Base-by-base conservation (phyloP, 2,888 invertebrate genomes). In the Adelognathus sp. region DNA sequence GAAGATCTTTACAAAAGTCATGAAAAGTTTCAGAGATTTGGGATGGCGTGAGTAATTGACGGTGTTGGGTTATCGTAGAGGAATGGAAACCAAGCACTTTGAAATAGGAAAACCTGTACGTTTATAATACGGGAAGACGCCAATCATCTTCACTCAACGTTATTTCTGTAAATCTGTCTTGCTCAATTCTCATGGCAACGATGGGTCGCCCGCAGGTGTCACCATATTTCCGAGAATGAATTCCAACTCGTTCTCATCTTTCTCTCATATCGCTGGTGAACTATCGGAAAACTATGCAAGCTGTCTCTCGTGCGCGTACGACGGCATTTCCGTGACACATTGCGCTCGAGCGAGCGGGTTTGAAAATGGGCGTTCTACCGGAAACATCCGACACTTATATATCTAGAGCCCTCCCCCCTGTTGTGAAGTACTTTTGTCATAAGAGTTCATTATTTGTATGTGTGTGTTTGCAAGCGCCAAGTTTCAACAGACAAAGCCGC, bases 281-380 rank as follows among this genome's bases (percentile, higher is more conserved):
- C 58, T 76, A 76, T 76, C 36, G 76, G 66, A 76, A 72, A 76
- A 60, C 71, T 71, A 60, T 66, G 66, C 52, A 44, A 60, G 66
- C 58, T 60, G 41, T 66, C 52, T 66, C 44, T 54, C 41, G 18
- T 31, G 69, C 52, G 33, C 52, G 33, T 54, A 16, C 52, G 11
- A 33, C 63, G 50, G 64, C 66, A 76, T 64, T 63, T 66, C 52
- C 16, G 52, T 66, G 71, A 72, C 66, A 36, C 60, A 71, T 76
- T n/a, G n/a, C 66, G 71, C 27, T 31, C 18, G 18, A 21, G 18
- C 46, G 21, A 31, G 64, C 50, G 16, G 16, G 21, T 39, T 60
- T 7, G 29, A 58, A 54, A 24, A 29, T 9, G 2, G 31, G 46
- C 31, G 29, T 4, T 29, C 33, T 33, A 46, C 69, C 33, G 24